These are phyloP conservation scores for Mionectes olivaceus DNA, from an alignment of 2,797 vertebrate genomes.

Conservation along the genomic window DNA sequence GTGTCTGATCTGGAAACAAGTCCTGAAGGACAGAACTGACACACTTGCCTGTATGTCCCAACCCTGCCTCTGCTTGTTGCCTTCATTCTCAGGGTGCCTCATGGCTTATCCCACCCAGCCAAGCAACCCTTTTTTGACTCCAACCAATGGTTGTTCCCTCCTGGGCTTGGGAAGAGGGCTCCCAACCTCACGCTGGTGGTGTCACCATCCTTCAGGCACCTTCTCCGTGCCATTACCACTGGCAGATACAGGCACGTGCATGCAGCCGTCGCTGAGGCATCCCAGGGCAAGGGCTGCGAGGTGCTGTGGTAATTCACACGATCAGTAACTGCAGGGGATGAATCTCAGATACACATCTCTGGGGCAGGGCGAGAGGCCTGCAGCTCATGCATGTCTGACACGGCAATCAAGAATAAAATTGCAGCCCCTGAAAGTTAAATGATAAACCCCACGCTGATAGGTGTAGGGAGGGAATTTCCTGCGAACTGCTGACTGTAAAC, in stretches of 20 bases:
- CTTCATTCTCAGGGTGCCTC: neutral
- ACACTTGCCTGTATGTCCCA: accelerated
- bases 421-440: neutral
- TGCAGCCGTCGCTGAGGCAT: neutral
- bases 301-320: neutral
- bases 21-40: neutral
- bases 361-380: neutral
- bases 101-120: neutral
- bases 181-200: neutral
- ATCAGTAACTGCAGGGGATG: neutral
- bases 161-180: neutral
- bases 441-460: neutral
- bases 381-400: neutral
- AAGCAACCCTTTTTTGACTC: neutral
- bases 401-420: neutral
- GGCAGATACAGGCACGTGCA: accelerated
- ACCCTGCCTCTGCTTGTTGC: accelerated
- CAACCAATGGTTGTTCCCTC: neutral
- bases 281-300: accelerated
- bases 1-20: neutral
- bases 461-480: constrained; percentile 30
- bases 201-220: neutral
- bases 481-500: constrained; percentile 12
- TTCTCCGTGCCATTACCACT: neutral
- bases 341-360: neutral